These are phyloP conservation scores for Lasioglossum malachurum DNA, from an alignment of 2,888 invertebrate genomes.

Conservation along the genomic window DNA sequence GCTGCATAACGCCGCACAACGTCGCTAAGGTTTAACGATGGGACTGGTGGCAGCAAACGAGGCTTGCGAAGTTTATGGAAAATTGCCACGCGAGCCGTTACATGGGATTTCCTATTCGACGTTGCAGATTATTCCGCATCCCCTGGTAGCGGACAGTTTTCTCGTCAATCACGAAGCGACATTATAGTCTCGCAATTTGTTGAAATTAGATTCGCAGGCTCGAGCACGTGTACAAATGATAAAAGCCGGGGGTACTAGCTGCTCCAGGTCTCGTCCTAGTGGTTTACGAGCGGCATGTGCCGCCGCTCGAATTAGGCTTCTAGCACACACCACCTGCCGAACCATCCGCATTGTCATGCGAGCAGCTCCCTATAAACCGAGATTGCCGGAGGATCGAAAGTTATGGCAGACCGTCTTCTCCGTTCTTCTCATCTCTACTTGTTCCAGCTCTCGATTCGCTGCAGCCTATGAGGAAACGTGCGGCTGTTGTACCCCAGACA, in stretches of 20 bases:
- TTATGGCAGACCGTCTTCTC: conserved; percentile 67
- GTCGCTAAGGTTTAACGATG: conserved; percentile 20
- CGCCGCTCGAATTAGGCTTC: conserved; percentile 69
- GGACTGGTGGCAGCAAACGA: neutral
- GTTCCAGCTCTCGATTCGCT: conserved; percentile 37
- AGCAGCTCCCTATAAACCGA: conserved; percentile 74
- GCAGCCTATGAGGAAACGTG: conserved; percentile 60
- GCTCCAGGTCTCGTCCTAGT: conserved; percentile 51
- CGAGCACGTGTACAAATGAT: conserved; percentile 60
- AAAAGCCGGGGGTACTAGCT: conserved; percentile 33
- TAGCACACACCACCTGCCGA: conserved; percentile 63
- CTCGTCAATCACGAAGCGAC: conserved; percentile 43
- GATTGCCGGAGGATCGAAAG: conserved; percentile 75
- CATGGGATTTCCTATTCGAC: conserved; percentile 2
- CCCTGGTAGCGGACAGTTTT: conserved; percentile 16
- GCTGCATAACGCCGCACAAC: neutral
- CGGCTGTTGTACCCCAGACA: conserved; percentile 40
- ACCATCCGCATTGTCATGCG: conserved; percentile 73
- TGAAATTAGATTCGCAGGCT: conserved; percentile 63
- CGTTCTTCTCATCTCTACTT: conserved; percentile 26
- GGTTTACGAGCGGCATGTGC: conserved; percentile 76
- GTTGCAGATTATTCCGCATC: conserved; percentile 14
- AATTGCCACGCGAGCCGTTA: conserved; percentile 32
- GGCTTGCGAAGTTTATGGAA: conserved; percentile 34
- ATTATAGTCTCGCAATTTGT: conserved; percentile 60